These are phyloP conservation scores for Solen grandis DNA, from an alignment of 1,140 invertebrate genomes.

Conservation along the genomic window DNA sequence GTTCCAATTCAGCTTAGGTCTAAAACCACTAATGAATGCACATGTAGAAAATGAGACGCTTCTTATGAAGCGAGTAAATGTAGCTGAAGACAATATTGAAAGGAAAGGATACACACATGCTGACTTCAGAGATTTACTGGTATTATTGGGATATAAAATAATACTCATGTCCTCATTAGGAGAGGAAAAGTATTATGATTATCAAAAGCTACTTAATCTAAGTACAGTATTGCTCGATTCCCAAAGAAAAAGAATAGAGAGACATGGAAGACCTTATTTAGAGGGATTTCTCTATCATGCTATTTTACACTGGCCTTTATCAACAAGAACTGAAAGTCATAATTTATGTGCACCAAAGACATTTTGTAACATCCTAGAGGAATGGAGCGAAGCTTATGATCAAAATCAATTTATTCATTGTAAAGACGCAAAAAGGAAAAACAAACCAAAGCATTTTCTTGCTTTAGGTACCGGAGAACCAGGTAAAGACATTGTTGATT, in stretches of 20 bases:
- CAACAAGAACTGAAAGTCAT: slow-evolving; percentile 16
- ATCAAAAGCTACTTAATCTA: too few species aligned
- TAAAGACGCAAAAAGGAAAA: slow-evolving; percentile 1
- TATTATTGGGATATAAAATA: slow-evolving; percentile 30
- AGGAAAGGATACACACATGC: background rate
- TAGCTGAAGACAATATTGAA: background rate
- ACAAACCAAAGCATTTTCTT: too few species aligned
- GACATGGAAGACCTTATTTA: slow-evolving; percentile 20
- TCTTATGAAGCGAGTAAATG: background rate
- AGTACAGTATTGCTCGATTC: too few species aligned
- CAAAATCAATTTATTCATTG: slow-evolving; percentile 23
- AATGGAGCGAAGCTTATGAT: slow-evolving; percentile 23
- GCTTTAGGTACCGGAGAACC: slow-evolving; percentile 36
- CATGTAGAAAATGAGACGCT: background rate
- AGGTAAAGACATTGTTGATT: slow-evolving; percentile 45
- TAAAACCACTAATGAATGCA: slow-evolving; percentile 43
- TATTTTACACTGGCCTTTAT: too few species aligned
- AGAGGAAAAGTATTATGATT: too few species aligned
- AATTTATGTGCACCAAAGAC: too few species aligned
- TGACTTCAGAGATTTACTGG: slow-evolving; percentile 35
- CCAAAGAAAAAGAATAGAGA: too few species aligned
- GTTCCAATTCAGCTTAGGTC: slow-evolving; percentile 24
- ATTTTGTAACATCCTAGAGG: too few species aligned
- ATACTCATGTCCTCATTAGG: slow-evolving; percentile 24
- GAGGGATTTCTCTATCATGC: slow-evolving; percentile 30